Conservation (phyloP, 2,888 invertebrate genomes). For the Lamproptera curius region DNA sequence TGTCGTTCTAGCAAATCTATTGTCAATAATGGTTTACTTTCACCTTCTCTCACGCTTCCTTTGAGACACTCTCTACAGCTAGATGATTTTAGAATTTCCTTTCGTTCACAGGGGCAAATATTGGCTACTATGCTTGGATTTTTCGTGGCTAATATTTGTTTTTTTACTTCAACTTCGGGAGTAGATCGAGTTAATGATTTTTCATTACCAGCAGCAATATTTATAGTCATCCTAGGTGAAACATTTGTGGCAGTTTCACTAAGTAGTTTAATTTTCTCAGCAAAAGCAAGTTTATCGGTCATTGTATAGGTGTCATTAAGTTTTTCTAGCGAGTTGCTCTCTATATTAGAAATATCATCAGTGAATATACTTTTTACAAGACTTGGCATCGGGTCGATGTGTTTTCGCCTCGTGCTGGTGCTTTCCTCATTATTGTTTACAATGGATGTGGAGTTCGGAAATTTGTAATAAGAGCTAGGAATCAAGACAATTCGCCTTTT, state of each 20-base stretch:
- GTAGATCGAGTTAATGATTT: neutral
- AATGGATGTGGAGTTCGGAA: conserved; percentile 27
- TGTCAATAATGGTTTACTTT: conserved; percentile 27
- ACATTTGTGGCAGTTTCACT: conserved; percentile 11
- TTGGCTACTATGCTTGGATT: neutral
- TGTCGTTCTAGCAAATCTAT: conserved; percentile 31
- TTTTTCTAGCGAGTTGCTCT: conserved; percentile 20
- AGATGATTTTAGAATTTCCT: neutral
- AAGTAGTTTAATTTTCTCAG: conserved; percentile 16
- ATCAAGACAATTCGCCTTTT: conserved; percentile 33
- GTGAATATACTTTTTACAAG: conserved; percentile 43
- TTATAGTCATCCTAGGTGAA: conserved; percentile 7
- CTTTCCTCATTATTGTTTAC: conserved; percentile 21
- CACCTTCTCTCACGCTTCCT: conserved; percentile 21
- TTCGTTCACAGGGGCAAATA: neutral
- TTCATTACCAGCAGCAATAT: conserved; percentile 4
- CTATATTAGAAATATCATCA: conserved; percentile 32
- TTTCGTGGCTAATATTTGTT: neutral
- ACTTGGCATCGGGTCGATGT: conserved; percentile 33
- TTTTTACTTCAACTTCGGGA: neutral
- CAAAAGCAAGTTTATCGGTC: conserved; percentile 28
- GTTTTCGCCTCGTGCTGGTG: conserved; percentile 17
- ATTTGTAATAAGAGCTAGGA: conserved; percentile 35
- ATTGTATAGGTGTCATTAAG: conserved; percentile 36
- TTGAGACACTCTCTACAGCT: conserved; percentile 18